Evolutionary conservation across 1,140 invertebrate species (phyloP), one percentile per base, ranked within the genome.

Genomic region (Trigoniulus corallinus): DNA sequence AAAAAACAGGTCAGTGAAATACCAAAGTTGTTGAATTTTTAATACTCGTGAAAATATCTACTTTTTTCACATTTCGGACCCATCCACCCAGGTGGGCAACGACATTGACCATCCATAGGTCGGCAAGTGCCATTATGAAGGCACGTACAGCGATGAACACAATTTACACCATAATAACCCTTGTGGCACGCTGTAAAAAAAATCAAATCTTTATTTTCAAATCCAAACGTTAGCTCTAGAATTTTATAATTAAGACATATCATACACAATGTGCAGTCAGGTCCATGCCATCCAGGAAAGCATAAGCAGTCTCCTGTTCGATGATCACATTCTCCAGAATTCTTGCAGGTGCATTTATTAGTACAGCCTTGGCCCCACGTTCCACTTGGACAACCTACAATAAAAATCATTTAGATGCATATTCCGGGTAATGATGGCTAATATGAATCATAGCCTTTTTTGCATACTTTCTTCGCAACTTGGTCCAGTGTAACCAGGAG

Each of bases 251-350:
- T 56, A 52, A 58, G 25, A 47, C 46, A 10, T 13, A 34, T n/a
- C 10, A 51, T 22, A 47, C 21, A 24, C 23, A 47, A 10, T 34
- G 46, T 4, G 46, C 46, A 22, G 25, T 18, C 25, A 4, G 23
- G n/a, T n/a, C 46, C 25, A 4, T 47, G 46, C 58, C 58, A 72
- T 24, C 72, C 72, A 21, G 68, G 57, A 20, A 49, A 56, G 58
- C 72, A 72, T 39, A 59, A 56, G 55, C 67, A 73, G 41, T 73
- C 69, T 68, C 89, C 92, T 12, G 78, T 86, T 15, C 82, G 77
- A 57, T 88, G 82, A 67, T 94, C 83, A 67, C 91, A 96, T 52
- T 84, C 79, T 2, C 81, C 88, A 15, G 81, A 81, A 62, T 94
- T 87, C 61, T 82, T 81, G 64, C 93, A 98, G 25, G 74, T 72